Percentiles rank a stretch among this genome's conserved stretches.
Conservation (phyloP, 2,113 vertebrate genomes). For the Pandion haliaetus region DNA sequence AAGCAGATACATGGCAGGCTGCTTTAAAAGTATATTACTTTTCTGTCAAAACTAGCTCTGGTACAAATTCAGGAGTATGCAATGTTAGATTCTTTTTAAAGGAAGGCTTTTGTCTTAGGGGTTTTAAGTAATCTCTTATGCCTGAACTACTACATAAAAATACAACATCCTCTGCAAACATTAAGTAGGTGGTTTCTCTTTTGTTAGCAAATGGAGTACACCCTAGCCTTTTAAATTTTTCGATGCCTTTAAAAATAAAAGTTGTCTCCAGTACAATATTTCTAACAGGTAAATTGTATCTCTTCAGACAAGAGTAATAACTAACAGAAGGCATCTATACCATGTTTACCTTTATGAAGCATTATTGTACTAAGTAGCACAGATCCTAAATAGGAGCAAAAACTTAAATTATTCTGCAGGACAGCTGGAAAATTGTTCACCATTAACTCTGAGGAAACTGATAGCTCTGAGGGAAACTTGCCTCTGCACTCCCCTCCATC, state of each 20-base stretch:
- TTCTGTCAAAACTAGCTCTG: neutral
- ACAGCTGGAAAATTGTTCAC: neutral
- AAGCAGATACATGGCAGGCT: neutral
- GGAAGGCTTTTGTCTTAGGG: neutral
- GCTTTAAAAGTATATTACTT: neutral
- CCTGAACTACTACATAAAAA: neutral
- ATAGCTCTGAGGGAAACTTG: neutral
- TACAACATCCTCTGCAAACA: neutral
- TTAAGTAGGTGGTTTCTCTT: neutral
- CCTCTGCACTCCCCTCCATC: neutral
- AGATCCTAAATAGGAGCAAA: neutral
- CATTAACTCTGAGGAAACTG: neutral
- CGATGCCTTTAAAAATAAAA: conserved; percentile 16
- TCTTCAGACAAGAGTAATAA: neutral
- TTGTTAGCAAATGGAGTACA: neutral
- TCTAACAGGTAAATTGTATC: neutral
- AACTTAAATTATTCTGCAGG: neutral
- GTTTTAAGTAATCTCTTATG: neutral
- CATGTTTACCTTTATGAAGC: neutral
- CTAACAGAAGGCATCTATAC: neutral
- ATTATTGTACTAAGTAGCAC: neutral
- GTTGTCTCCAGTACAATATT: neutral
- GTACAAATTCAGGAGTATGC: neutral
- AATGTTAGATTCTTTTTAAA: neutral
- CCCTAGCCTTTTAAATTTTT: neutral